Evolutionary conservation across 1,140 invertebrate genomes (phyloP).

Genomic region (Eumaeus atala): DNA sequence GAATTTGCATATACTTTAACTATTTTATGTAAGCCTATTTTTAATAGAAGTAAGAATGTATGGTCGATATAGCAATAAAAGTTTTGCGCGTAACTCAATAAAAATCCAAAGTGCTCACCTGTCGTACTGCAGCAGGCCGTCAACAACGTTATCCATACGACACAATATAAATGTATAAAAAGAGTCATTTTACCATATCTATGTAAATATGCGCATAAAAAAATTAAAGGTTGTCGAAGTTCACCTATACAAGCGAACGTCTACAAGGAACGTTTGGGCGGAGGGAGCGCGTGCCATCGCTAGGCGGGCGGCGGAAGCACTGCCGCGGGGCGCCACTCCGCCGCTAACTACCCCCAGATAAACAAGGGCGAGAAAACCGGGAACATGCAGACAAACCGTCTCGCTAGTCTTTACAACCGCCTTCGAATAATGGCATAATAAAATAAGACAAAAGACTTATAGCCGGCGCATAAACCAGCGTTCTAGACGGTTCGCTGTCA

Average conservation of each 20-base stretch:
- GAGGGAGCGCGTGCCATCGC: constrained; percentile 56
- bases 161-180: constrained; percentile 71
- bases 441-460: constrained; percentile 65
- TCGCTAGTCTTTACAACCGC: constrained; percentile 58
- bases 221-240: no score
- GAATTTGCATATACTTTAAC: no score
- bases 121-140: constrained; percentile 56
- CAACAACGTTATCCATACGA: constrained; percentile 58
- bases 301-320: constrained; percentile 50
- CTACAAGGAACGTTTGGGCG: constrained; percentile 27
- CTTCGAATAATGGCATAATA: constrained; percentile 55
- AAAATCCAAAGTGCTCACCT: constrained; percentile 66
- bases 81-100: constrained; percentile 52
- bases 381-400: constrained; percentile 70
- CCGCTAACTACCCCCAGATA: constrained; percentile 63
- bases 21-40: background rate
- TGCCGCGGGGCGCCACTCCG: constrained; percentile 59
- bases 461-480: constrained; percentile 43
- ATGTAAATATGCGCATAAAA: constrained; percentile 34
- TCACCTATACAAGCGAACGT: constrained; percentile 45
- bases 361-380: constrained; percentile 67
- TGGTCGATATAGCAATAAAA: constrained; percentile 21
- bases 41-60: constrained; percentile 2
- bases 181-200: constrained; percentile 58
- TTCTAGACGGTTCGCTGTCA: constrained; percentile 39